Percentiles rank a stretch among this genome's conserved stretches.
phyloP scores from a whole-genome alignment of 2,888 invertebrate genomes.

The Catocala fraxini region DNA sequence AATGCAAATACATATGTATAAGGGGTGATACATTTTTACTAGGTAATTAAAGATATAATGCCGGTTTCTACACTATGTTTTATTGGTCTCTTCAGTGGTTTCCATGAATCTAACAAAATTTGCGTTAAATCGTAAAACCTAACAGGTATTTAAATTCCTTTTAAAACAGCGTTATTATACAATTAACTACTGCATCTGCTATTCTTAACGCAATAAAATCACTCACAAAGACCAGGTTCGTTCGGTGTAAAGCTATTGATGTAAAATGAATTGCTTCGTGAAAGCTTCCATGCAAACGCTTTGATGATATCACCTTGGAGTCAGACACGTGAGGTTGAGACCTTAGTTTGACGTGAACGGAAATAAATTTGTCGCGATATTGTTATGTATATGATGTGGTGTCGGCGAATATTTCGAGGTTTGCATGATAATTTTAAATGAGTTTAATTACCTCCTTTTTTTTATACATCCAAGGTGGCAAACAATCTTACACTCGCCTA shows the following conservation, averaged over 20 bases:
- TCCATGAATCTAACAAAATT: neutral
- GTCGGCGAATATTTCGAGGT: neutral
- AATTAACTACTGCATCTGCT: conserved; percentile 18
- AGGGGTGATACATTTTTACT: too few relatives aligned
- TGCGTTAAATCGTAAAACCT: neutral
- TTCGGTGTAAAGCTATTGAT: conserved; percentile 32
- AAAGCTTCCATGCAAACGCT: conserved; percentile 31
- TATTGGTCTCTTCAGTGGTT: neutral
- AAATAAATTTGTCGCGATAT: conserved; percentile 32
- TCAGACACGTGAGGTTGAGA: conserved; percentile 29
- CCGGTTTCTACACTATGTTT: too few relatives aligned
- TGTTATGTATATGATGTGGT: conserved; percentile 24
- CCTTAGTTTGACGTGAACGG: conserved; percentile 23
- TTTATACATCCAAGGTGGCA: too few relatives aligned
- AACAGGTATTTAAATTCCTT: conserved; percentile 16
- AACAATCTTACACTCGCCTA: too few relatives aligned
- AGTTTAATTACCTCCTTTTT: neutral
- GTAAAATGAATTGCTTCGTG: conserved; percentile 39
- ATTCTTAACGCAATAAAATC: conserved; percentile 29
- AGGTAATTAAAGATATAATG: too few relatives aligned
- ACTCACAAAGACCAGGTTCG: conserved; percentile 21
- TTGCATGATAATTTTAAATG: conserved; percentile 4
- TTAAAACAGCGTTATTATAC: conserved; percentile 17
- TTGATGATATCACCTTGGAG: conserved; percentile 40
- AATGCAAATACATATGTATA: too few relatives aligned